phyloP scores from a whole-genome alignment of 1,140 invertebrate genomes.

The Ceratitis capitata region DNA sequence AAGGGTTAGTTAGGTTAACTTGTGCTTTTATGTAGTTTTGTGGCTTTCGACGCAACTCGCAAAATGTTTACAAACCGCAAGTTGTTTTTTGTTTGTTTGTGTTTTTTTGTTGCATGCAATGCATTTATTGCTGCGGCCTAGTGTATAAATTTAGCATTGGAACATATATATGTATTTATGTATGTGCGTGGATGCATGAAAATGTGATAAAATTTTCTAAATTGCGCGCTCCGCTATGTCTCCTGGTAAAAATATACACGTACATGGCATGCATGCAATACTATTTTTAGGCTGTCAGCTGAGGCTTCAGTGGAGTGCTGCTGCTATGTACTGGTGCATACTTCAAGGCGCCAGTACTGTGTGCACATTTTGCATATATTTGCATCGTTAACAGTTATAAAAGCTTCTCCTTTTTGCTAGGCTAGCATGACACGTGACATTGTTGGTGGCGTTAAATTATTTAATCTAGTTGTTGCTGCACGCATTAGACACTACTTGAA shows the following conservation, averaged over 20 bases:
- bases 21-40: neutral
- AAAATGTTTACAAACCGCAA: neutral
- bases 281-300: conserved; percentile 11
- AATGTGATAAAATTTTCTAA: conserved; percentile 3
- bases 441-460: neutral
- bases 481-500: neutral
- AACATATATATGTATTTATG: neutral
- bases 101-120: neutral
- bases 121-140: neutral
- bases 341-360: neutral
- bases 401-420: neutral
- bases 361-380: neutral
- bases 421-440: neutral
- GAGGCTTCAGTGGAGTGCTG: neutral
- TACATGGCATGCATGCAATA: neutral
- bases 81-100: neutral
- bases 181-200: too few species aligned
- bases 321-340: neutral
- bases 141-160: conserved; percentile 28
- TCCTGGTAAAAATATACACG: neutral
- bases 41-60: neutral
- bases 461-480: neutral
- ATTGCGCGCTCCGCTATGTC: neutral
- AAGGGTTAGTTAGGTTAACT: neutral
- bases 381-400: neutral